phyloP scores from a whole-genome alignment of 1,140 invertebrate species.

The Pachypeltis micranthus region DNA sequence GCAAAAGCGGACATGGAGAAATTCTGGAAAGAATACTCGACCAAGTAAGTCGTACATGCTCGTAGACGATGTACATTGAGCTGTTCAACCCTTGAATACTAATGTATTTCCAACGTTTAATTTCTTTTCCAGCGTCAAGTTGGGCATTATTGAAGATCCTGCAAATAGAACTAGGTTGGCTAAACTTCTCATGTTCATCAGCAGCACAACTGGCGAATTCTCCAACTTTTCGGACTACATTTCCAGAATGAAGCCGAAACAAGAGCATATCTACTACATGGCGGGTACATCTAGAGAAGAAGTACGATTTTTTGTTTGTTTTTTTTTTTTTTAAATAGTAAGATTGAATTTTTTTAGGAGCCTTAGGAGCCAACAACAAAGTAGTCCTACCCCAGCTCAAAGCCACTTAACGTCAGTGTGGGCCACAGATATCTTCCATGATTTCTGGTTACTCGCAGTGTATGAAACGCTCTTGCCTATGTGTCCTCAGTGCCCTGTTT shows the following conservation, averaged over 20 bases:
- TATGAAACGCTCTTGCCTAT: too few species aligned
- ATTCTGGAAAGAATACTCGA: slow-evolving; percentile 99
- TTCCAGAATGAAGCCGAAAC: slow-evolving; percentile 92
- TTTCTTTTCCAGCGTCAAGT: slow-evolving; percentile 59
- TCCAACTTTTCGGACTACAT: slow-evolving; percentile 85
- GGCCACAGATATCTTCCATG: too few species aligned
- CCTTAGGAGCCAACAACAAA: too few species aligned
- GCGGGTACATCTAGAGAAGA: slow-evolving; percentile 81
- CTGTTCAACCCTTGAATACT: too few species aligned
- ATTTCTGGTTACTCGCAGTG: too few species aligned
- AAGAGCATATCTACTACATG: slow-evolving; percentile 93
- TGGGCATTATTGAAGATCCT: slow-evolving; percentile 96
- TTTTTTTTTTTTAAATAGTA: slow-evolving; percentile 9
- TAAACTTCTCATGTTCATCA: slow-evolving; percentile 77
- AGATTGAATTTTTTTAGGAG: too few species aligned
- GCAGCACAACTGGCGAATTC: slow-evolving; percentile 41
- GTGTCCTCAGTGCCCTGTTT: too few species aligned
- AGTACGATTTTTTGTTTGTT: slow-evolving; percentile 31
- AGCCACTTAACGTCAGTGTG: too few species aligned
- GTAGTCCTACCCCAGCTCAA: too few species aligned
- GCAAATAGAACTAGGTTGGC: slow-evolving; percentile 89
- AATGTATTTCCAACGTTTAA: slow-evolving; percentile 13
- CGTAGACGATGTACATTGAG: too few species aligned
- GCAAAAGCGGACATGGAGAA: slow-evolving; percentile 78
- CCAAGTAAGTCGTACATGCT: slow-evolving; percentile 83